A percentile compares a stretch with the other conserved stretches of the same genome.
phyloP scores from a whole-genome alignment of 2,888 invertebrate genomes.

The Agrilus mali region DNA sequence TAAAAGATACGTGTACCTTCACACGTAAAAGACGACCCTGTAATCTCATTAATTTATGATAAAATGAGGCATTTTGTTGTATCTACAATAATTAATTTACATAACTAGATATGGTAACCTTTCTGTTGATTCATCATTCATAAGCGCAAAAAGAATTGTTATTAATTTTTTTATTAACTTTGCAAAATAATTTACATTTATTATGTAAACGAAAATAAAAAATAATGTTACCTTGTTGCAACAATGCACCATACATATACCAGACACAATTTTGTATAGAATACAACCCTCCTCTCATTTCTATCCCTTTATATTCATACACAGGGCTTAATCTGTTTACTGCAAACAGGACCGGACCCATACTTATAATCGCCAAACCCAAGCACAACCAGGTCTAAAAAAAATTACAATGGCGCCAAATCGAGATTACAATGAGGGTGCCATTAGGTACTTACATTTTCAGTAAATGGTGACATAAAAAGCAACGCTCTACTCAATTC shows the following conservation, averaged over 20 bases:
- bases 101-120: too few species aligned
- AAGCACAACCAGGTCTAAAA: constrained; percentile 74
- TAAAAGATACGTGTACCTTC: too few species aligned
- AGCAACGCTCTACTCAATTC: constrained; percentile 71
- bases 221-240: constrained; percentile 67
- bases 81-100: too few species aligned
- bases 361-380: constrained; percentile 55
- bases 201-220: not conserved
- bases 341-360: constrained; percentile 64
- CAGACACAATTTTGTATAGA: constrained; percentile 64
- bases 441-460: constrained; percentile 43
- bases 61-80: not conserved
- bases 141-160: not conserved
- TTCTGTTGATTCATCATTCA: not conserved
- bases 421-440: not conserved
- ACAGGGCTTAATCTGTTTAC: constrained; percentile 64
- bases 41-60: not conserved
- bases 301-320: constrained; percentile 48
- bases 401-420: not conserved
- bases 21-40: too few species aligned
- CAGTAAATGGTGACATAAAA: constrained; percentile 72
- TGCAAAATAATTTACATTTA: not conserved
- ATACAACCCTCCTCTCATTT: constrained; percentile 42
- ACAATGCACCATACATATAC: constrained; percentile 82
- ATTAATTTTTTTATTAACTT: not conserved